Base-by-base conservation (phyloP, 2,797 vertebrate species). In the Acestrorhynchus altus region DNA sequence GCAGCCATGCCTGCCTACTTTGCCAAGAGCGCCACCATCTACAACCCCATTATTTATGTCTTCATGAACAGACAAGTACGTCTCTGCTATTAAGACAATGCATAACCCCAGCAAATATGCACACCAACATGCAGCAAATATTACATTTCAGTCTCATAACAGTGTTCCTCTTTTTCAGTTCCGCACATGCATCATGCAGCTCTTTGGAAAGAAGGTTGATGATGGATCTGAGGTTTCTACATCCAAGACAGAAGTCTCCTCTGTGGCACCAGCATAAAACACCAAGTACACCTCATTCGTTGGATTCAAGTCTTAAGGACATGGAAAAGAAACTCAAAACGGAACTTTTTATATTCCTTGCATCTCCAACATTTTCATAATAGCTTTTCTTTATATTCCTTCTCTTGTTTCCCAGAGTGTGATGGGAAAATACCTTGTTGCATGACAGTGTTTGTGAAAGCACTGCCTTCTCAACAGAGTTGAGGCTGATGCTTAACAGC, bases 11-110 rank as follows among this genome's bases (percentile, higher is more conserved):
- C 95, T 16, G 90, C 95, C 57, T 97, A 94, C 88, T 96, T 96
- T 88, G 95, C 96, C 86, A 96, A 97, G 91, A 95, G 95, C 85
- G 95, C 95, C 87, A 96, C 95, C 63, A 96, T 96, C 88, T 96
- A 96, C 90, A 96, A 96, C 87, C 95, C 96, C 20, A 1, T 97
- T 69, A 97, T 96, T 82, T 96, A 96, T 44, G 95, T 96, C 83
- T 96, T 96, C 87, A 96, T 96, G 95, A 96, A 97, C 88, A 86
- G 94, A 83, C 95, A 96, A 94, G 95, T 96, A 83, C 77, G 88
- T 51, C 11, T 56, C 15, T 24, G 16, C 24, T 63, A 44, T 67
- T 7, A 8, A 59, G 18, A n/a, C n/a, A n/a, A 54, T 56, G 24
- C 8, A 4, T 56, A 56, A 18, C 49, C n/a, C n/a, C 18, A 56